phyloP scores from a whole-genome alignment of 35 echinoderm and acorn worm species.

The Stichopus chloronotus region DNA sequence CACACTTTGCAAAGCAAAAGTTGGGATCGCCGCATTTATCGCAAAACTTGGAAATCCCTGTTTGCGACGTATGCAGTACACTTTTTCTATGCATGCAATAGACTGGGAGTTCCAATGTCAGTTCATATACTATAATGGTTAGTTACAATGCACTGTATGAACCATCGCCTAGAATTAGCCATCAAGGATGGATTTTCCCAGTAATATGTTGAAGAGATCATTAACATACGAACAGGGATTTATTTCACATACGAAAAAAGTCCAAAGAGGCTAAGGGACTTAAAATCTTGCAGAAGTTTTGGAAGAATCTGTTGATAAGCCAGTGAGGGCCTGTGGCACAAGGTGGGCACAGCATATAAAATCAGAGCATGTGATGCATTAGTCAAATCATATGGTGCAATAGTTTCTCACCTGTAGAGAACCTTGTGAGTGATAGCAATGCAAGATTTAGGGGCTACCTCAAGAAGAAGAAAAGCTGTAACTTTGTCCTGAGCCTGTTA shows the following conservation, averaged over 20 bases:
- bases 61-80: too few species aligned
- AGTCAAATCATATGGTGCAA: conserved; percentile 7
- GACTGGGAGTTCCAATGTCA: too few species aligned
- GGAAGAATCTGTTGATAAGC: background rate
- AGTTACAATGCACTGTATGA: conserved; percentile 29
- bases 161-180: conserved; percentile 35
- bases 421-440: conserved; percentile 12
- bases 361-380: conserved; percentile 39
- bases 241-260: conserved; percentile 1
- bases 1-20: too few species aligned
- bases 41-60: too few species aligned
- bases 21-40: too few species aligned
- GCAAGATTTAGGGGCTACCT: conserved; percentile 6
- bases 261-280: background rate
- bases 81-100: too few species aligned
- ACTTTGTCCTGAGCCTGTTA: too few species aligned
- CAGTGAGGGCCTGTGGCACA: background rate
- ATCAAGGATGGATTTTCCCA: conserved; percentile 9
- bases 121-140: background rate
- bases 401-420: conserved; percentile 34
- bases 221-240: conserved; percentile 20
- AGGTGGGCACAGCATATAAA: conserved; percentile 16
- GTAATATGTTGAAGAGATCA: conserved; percentile 40
- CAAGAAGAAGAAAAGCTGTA: background rate
- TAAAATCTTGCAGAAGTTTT: background rate